Evolutionary conservation across 2,888 invertebrate genomes (phyloP).

Genomic region (Malthinus flaveolus): DNA sequence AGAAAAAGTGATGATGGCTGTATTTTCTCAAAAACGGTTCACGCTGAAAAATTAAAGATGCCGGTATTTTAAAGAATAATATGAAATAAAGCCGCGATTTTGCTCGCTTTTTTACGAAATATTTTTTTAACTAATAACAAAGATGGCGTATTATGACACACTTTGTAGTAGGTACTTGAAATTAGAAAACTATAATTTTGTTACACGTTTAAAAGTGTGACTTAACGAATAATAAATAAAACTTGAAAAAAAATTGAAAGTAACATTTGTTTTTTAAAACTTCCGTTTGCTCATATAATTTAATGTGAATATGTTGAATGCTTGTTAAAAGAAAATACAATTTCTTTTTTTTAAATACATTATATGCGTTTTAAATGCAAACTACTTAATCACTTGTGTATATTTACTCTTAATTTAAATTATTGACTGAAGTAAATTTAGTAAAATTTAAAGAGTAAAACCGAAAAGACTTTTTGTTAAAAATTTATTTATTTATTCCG

Average conservation of each 20-base stretch:
- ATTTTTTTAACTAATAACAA: no score
- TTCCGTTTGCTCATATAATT: slow-evolving; percentile 21
- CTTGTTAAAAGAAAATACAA: slow-evolving; percentile 15
- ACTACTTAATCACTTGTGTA: slow-evolving; percentile 18
- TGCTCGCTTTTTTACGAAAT: no score
- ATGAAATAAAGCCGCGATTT: no score
- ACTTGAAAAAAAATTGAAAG: neutral
- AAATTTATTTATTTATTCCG: slow-evolving; percentile 14
- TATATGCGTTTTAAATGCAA: slow-evolving; percentile 17
- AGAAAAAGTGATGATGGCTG: no score
- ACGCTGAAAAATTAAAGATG: no score
- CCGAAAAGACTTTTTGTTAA: slow-evolving; percentile 6
- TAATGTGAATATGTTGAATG: slow-evolving; percentile 25
- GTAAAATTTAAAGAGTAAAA: slow-evolving; percentile 6
- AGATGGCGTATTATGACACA: no score
- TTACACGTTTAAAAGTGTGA: neutral
- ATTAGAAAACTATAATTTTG: neutral
- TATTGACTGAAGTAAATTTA: slow-evolving; percentile 9
- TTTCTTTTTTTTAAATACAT: slow-evolving; percentile 4
- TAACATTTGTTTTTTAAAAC: slow-evolving; percentile 6
- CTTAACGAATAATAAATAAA: neutral
- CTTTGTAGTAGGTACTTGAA: neutral
- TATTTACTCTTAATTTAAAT: slow-evolving; percentile 9
- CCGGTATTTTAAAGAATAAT: no score
- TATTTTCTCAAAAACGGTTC: no score